Conservation (phyloP, 2,113 vertebrate genomes). For the Phaethon lepturus region DNA sequence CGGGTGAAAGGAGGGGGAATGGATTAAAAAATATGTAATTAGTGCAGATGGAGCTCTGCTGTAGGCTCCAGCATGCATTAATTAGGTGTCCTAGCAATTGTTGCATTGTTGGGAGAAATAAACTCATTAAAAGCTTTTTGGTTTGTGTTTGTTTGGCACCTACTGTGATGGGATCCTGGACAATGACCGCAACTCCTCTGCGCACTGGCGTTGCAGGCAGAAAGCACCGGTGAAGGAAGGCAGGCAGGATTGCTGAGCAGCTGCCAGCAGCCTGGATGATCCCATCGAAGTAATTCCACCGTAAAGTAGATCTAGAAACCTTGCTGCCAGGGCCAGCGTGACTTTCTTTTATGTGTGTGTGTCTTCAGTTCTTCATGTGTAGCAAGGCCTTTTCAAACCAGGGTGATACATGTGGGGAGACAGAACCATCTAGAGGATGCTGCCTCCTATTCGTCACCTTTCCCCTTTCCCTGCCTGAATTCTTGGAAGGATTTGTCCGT, state of each 20-base stretch:
- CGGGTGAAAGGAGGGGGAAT: not conserved
- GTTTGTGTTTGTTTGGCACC: not conserved
- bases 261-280: not conserved
- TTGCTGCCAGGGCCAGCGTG: not conserved
- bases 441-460: not conserved
- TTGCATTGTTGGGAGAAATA: slow-evolving; percentile 4
- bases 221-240: not conserved
- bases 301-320: not conserved
- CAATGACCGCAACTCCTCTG: not conserved
- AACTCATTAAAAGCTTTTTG: slow-evolving; percentile 28
- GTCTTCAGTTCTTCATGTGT: not conserved
- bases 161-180: not conserved
- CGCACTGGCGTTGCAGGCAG: rapidly evolving
- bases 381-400: not conserved
- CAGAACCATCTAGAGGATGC: not conserved
- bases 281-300: not conserved
- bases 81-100: slow-evolving; percentile 9
- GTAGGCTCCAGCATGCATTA: not conserved
- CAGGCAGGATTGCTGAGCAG: not conserved
- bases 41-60: not conserved
- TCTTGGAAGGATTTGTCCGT: not conserved
- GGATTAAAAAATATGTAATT: not conserved
- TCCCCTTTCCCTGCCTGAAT: not conserved
- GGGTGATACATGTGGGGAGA: rapidly evolving
- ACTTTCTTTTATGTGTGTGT: too few species aligned